Percentiles rank a stretch among this genome's conserved stretches.
Evolutionary conservation across 1,140 invertebrate species (phyloP).

Genomic region (Gonioctena quinquepunctata): DNA sequence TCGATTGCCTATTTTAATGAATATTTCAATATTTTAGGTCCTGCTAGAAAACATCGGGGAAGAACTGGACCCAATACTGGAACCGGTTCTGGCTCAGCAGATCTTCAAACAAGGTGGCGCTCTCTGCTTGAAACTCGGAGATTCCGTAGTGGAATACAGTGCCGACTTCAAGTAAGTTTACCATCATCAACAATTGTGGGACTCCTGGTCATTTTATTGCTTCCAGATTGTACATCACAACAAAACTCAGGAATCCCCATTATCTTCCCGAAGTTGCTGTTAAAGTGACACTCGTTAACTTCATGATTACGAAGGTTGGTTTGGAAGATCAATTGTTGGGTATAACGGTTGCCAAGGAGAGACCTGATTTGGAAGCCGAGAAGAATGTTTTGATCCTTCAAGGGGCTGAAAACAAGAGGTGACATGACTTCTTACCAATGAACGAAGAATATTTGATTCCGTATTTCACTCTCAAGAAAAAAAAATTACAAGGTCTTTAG

Average conservation of each 20-base stretch:
- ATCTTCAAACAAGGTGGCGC: constrained; percentile 87
- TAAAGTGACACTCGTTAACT: constrained; percentile 92
- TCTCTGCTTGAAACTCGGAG: constrained; percentile 82
- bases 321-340: constrained; percentile 88
- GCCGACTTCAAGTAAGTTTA: constrained; percentile 77
- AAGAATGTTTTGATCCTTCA: constrained; percentile 89
- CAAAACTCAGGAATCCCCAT: constrained; percentile 90
- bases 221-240: constrained; percentile 89
- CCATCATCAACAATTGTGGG: too few species aligned
- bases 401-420: constrained; percentile 84
- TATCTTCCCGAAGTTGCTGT: constrained; percentile 90
- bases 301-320: constrained; percentile 89
- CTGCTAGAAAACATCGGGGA: constrained; percentile 86
- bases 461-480: too few species aligned
- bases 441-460: too few species aligned
- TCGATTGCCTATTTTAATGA: too few species aligned
- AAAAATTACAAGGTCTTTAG: too few species aligned
- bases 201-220: too few species aligned
- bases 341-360: constrained; percentile 88
- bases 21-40: constrained; percentile 60
- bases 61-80: constrained; percentile 87
- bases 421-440: not conserved
- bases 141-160: constrained; percentile 82
- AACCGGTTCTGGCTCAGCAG: constrained; percentile 85
- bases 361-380: constrained; percentile 90